Evolutionary conservation across 92 coral and sea anemone genomes (phyloP).

Genomic region (Epizoanthus illoricatus): DNA sequence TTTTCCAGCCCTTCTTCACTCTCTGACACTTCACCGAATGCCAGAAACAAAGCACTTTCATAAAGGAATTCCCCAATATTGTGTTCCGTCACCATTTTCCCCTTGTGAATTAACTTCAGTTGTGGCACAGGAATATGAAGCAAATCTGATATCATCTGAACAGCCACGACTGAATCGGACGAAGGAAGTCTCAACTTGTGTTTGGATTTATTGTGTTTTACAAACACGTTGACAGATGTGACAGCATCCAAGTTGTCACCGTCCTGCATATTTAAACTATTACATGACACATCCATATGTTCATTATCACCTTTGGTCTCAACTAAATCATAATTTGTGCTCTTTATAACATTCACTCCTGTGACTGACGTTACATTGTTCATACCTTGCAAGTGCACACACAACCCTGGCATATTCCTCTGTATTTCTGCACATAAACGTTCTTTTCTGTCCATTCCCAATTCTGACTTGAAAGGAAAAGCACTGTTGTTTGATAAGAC

Average conservation of each 20-base stretch:
- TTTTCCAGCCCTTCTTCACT: slow-evolving; percentile 83
- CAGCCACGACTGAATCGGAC: slow-evolving; percentile 30
- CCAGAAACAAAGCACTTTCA: slow-evolving; percentile 72
- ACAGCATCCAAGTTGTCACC: not conserved
- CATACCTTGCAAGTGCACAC: not conserved
- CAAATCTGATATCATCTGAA: slow-evolving; percentile 61
- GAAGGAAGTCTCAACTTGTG: slow-evolving; percentile 54
- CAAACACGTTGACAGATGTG: slow-evolving; percentile 40
- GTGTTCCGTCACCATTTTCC: slow-evolving; percentile 63
- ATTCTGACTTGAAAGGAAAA: not conserved
- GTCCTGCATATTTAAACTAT: not conserved
- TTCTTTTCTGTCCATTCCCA: not conserved
- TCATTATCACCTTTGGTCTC: not conserved
- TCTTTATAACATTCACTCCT: not conserved
- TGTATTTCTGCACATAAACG: slow-evolving; percentile 1
- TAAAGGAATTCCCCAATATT: slow-evolving; percentile 53
- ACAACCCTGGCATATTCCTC: not conserved
- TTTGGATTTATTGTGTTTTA: slow-evolving; percentile 79
- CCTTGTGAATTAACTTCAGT: slow-evolving; percentile 85
- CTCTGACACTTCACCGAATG: slow-evolving; percentile 90
- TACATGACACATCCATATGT: not conserved
- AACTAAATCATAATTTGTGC: not conserved
- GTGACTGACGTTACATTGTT: not conserved
- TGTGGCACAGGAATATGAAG: slow-evolving; percentile 68
- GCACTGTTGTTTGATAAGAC: not conserved